phyloP scores from a whole-genome alignment of 2,113 vertebrate species.

The Heterotilapia buettikoferi region DNA sequence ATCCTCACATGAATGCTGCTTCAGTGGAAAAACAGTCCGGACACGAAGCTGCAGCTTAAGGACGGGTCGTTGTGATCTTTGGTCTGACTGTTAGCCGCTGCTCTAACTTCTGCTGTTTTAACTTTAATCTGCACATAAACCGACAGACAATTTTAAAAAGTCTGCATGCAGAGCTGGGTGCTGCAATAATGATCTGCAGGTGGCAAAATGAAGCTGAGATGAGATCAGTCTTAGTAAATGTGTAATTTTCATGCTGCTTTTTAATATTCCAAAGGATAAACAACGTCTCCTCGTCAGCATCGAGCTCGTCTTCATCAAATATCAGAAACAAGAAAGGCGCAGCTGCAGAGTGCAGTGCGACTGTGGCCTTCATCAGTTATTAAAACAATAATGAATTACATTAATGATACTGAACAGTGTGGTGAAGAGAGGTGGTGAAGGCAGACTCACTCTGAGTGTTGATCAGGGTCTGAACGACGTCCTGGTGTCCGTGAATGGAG shows the following conservation, averaged over 20 bases:
- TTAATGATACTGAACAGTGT: background rate
- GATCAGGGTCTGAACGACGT: conserved; percentile 56
- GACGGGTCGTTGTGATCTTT: background rate
- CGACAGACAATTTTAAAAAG: background rate
- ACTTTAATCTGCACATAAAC: background rate
- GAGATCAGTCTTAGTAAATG: background rate
- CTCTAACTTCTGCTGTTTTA: background rate
- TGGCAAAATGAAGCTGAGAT: background rate
- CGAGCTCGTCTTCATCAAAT: background rate
- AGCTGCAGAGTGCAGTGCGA: background rate
- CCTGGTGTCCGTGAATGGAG: conserved; percentile 62
- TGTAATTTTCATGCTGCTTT: background rate
- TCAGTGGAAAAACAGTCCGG: background rate
- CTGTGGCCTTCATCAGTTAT: background rate
- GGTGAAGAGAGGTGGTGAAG: background rate
- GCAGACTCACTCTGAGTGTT: conserved; percentile 55
- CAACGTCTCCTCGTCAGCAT: background rate
- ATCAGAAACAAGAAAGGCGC: background rate
- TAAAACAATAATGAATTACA: background rate
- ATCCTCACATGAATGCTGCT: background rate
- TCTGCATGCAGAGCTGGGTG: background rate
- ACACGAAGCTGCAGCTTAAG: background rate
- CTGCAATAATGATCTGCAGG: background rate
- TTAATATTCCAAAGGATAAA: background rate
- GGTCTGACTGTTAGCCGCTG: background rate